Evolutionary conservation across 2,888 invertebrate genomes (phyloP).

Genomic region (Polymixis lichenea): DNA sequence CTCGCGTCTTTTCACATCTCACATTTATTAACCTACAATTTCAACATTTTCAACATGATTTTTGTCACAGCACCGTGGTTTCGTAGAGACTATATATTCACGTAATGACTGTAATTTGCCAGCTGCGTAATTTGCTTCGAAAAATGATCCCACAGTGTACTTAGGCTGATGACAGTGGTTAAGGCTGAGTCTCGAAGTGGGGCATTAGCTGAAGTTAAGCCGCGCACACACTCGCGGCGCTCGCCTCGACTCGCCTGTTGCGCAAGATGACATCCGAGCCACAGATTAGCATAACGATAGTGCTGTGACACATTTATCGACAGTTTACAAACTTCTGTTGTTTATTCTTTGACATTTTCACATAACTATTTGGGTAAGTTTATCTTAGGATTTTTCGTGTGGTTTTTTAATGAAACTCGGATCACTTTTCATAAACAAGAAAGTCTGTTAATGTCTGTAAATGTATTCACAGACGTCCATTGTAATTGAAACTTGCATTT

Average conservation of each 20-base stretch:
- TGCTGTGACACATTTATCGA: slow-evolving; percentile 71
- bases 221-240: slow-evolving; percentile 81
- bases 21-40: slow-evolving; percentile 51
- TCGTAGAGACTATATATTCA: slow-evolving; percentile 51
- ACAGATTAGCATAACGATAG: slow-evolving; percentile 87
- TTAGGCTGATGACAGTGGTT: slow-evolving; percentile 72
- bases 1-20: slow-evolving; percentile 29
- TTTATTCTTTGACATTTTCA: background rate
- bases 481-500: slow-evolving; percentile 38
- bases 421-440: background rate
- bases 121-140: slow-evolving; percentile 69
- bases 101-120: slow-evolving; percentile 66
- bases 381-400: background rate
- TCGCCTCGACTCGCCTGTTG: slow-evolving; percentile 85
- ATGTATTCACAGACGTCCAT: slow-evolving; percentile 20
- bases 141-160: slow-evolving; percentile 68
- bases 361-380: background rate
- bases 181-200: slow-evolving; percentile 77
- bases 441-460: background rate
- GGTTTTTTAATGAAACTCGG: background rate
- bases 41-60: slow-evolving; percentile 56
- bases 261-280: slow-evolving; percentile 89
- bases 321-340: slow-evolving; percentile 23
- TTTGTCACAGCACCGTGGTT: slow-evolving; percentile 58
- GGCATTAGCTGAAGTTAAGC: slow-evolving; percentile 83